Conservation (phyloP, 1,140 invertebrate species). For the Lepidurus packardi region DNA sequence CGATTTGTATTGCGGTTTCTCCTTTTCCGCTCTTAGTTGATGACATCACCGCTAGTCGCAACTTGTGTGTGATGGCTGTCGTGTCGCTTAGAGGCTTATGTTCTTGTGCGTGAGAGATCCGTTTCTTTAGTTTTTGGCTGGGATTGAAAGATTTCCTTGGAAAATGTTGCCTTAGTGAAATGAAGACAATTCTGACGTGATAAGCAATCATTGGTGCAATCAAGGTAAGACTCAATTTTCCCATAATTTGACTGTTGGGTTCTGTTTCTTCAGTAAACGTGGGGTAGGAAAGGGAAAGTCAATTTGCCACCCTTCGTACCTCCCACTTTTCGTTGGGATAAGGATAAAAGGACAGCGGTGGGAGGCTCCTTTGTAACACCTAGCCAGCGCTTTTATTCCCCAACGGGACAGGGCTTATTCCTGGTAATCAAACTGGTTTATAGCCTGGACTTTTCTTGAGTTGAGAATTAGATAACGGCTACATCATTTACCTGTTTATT, state of each 20-base stretch:
- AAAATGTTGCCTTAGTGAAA: conserved; percentile 1
- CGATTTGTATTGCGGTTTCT: neutral
- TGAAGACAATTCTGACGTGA: conserved; percentile 17
- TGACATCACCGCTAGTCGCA: neutral
- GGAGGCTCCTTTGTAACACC: neutral
- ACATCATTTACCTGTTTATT: too few relatives aligned
- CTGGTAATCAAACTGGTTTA: neutral
- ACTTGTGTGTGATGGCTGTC: conserved; percentile 18
- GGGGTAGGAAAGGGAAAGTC: neutral
- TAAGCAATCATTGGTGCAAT: conserved; percentile 3
- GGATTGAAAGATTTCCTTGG: conserved; percentile 5
- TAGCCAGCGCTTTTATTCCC: neutral
- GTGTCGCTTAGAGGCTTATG: conserved; percentile 11
- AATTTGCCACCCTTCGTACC: neutral
- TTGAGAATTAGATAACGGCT: neutral
- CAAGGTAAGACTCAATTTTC: neutral
- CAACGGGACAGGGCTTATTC: neutral
- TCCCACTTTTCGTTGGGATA: neutral
- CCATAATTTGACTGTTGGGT: neutral
- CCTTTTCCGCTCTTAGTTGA: neutral
- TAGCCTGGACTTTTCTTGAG: neutral
- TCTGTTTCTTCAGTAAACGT: neutral
- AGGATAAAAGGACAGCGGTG: neutral
- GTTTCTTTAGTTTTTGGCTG: neutral
- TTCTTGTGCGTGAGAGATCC: conserved; percentile 11